Evolutionary conservation across 2,888 invertebrate species (phyloP), one percentile per base, ranked within the genome.

Genomic region (Brenthis daphne): DNA sequence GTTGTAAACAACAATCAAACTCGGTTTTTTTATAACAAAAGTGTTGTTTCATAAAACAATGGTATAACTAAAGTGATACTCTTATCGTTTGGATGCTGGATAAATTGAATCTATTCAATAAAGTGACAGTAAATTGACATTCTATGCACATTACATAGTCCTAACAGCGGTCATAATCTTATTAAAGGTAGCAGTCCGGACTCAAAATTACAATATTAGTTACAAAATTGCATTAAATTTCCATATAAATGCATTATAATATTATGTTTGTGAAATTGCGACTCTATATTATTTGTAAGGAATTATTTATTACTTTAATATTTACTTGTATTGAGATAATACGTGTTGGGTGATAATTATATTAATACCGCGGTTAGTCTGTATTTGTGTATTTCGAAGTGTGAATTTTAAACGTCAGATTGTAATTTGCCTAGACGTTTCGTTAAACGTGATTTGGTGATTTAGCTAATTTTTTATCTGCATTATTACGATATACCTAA

Each of bases 1-100:
- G 60, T 60, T 53, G 53, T 63, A 63, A 63, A 63, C 63, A 63
- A 53, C 37, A 63, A 63, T 54, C 53, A 53, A 54, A 37, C 53
- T 63, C 37, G 37, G 43, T 37, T 43, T 63, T 63, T 63, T 63
- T 50, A 33, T 51, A 20, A 20, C 43, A 14, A 43, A 53, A 37
- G n/a, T 16, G 51, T 53, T 43, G 43, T 54, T 63, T 20, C 8
- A 11, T 20, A 43, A 54, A 63, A 63, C 63, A 63, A 63, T 54
- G 14, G 43, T 6, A 63, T 54, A 63, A 54, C 53, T 54, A 54
- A 63, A 63, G 63, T 54, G 63, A 63, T 43, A 37, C 53, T 63
- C 20, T 63, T 13, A 37, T n/a, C 51, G 54, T 54, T 43, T 63
- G 20, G 24, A 54, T 43, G 43, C 53, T 53, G 13, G 0, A 37